Percentiles rank a stretch among this genome's conserved stretches.
phyloP scores from a whole-genome alignment of 2,888 invertebrate genomes.

The Tetrapedia diversipes region DNA sequence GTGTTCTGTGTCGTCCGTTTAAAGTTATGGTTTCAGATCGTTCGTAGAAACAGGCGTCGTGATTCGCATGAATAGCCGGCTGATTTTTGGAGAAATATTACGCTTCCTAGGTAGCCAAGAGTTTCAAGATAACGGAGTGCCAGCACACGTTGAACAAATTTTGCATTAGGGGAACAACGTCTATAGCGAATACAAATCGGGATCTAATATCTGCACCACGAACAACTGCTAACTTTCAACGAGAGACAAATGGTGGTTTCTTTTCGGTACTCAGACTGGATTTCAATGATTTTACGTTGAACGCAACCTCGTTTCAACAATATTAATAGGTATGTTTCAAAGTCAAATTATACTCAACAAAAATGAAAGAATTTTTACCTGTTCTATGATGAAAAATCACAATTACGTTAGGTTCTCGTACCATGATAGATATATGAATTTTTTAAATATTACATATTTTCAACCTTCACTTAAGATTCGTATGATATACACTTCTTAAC shows the following conservation, averaged over 20 bases:
- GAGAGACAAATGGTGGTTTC: too few relatives aligned
- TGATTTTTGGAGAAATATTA: not conserved
- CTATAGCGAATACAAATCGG: not conserved
- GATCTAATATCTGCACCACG: not conserved
- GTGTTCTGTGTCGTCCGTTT: conserved; percentile 49
- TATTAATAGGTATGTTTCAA: too few relatives aligned
- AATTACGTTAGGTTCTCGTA: too few relatives aligned
- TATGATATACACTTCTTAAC: too few relatives aligned
- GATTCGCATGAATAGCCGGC: conserved; percentile 45
- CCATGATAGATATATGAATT: too few relatives aligned
- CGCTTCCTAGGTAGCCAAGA: conserved; percentile 26
- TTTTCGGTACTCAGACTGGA: not conserved
- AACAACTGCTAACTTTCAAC: too few relatives aligned
- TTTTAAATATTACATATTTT: too few relatives aligned
- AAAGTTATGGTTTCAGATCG: conserved; percentile 43
- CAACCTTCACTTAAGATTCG: too few relatives aligned
- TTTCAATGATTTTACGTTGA: not conserved
- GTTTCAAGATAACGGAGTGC: not conserved
- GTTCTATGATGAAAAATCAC: too few relatives aligned
- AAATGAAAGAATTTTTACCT: too few relatives aligned
- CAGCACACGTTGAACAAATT: not conserved
- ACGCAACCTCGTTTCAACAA: too few relatives aligned
- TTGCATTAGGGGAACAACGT: not conserved
- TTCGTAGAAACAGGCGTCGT: conserved; percentile 22
- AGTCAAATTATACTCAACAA: too few relatives aligned